These are phyloP conservation scores for Eleginops maclovinus DNA, from an alignment of 2,113 vertebrate genomes.

Conservation along the genomic window DNA sequence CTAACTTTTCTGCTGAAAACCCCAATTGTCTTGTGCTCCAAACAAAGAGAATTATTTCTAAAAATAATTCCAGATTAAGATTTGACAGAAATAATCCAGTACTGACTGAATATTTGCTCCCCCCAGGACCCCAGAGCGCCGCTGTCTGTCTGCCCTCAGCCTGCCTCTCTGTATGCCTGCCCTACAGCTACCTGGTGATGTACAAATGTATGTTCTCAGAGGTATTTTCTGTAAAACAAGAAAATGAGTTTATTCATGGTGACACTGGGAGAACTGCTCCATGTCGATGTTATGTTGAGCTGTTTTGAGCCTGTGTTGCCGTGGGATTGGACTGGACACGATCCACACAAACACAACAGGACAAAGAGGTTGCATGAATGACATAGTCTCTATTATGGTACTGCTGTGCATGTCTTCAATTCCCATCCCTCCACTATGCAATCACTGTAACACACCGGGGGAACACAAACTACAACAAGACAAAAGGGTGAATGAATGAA, in stretches of 20 bases:
- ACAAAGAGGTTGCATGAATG: conserved; percentile 76
- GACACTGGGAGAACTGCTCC: conserved; percentile 41
- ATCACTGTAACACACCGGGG: conserved; percentile 70
- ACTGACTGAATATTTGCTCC: conserved; percentile 1
- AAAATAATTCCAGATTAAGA: not conserved
- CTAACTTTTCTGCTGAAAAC: not conserved
- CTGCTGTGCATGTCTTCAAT: conserved; percentile 77
- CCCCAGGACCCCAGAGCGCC: conserved; percentile 65
- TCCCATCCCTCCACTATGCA: conserved; percentile 69
- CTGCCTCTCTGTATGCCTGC: conserved; percentile 36
- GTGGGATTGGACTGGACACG: conserved; percentile 24
- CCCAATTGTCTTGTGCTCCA: too few species aligned
- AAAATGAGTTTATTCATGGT: conserved; percentile 28
- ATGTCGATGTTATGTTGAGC: conserved; percentile 35
- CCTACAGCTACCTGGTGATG: conserved; percentile 65
- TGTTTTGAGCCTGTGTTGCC: conserved; percentile 27
- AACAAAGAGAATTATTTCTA: not conserved
- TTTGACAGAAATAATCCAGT: conserved; percentile 5
- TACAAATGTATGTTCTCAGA: conserved; percentile 69
- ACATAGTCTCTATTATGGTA: conserved; percentile 65
- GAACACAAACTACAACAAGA: conserved; percentile 63
- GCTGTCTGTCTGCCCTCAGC: conserved; percentile 53
- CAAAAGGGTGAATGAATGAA: conserved; percentile 68
- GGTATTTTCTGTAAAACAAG: conserved; percentile 71
- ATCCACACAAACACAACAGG: conserved; percentile 42